These are phyloP conservation scores for Takifugu bimaculatus DNA, from an alignment of 2,113 vertebrate genomes.

Conservation along the genomic window DNA sequence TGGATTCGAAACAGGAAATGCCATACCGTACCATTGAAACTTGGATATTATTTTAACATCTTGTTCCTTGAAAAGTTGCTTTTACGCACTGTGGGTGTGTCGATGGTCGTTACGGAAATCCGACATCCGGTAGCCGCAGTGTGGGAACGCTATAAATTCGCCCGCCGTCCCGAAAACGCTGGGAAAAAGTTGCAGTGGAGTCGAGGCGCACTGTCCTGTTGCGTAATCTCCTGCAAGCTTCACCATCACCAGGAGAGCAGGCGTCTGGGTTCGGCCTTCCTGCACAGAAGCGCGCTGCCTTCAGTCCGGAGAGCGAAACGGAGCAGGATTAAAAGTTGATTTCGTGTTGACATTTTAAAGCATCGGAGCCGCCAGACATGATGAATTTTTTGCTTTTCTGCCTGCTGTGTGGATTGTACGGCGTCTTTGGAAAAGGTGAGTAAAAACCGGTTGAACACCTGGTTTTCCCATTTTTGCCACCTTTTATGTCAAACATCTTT, in stretches of 20 bases:
- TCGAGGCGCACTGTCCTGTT: conserved; percentile 53
- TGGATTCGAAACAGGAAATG: no score
- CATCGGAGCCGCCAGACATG: conserved; percentile 44
- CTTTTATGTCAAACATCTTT: neutral
- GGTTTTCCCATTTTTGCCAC: neutral
- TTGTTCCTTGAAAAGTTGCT: conserved; percentile 3
- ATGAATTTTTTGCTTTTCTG: conserved; percentile 66
- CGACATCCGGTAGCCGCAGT: conserved; percentile 53
- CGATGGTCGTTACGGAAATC: conserved; percentile 61
- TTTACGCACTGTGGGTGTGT: conserved; percentile 62
- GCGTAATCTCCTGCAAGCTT: conserved; percentile 51
- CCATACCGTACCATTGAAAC: no score
- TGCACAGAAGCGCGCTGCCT: conserved; percentile 20
- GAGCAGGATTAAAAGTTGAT: conserved; percentile 47
- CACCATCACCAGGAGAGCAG: conserved; percentile 38
- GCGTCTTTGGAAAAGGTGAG: conserved; percentile 72
- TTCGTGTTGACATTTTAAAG: conserved; percentile 9
- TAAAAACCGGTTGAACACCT: neutral
- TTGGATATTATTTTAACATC: neutral
- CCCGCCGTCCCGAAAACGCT: conserved; percentile 40
- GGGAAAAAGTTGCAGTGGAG: conserved; percentile 63
- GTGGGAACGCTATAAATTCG: conserved; percentile 77
- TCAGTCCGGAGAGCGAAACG: neutral
- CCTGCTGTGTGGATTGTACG: conserved; percentile 73
- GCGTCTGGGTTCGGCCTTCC: conserved; percentile 16